Percentiles rank a stretch among this genome's conserved stretches.
These are phyloP conservation scores for Maccullochella peelii DNA, from an alignment of 2,113 vertebrate genomes.

Conservation along the genomic window DNA sequence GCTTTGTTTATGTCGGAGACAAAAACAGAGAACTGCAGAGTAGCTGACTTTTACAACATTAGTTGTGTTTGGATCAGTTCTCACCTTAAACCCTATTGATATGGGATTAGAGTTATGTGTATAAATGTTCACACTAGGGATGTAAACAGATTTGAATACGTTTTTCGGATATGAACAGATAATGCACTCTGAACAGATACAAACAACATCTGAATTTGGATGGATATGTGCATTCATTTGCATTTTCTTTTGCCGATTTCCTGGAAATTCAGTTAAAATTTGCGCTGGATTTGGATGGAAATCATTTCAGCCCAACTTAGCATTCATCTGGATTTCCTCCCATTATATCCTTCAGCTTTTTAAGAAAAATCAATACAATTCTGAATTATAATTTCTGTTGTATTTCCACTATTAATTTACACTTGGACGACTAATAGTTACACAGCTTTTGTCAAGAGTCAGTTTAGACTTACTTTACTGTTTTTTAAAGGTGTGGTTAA, in stretches of 20 bases:
- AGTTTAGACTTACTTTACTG: no score
- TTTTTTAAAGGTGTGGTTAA: no score
- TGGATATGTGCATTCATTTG: background rate
- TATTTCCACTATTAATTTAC: no score
- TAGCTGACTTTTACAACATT: background rate
- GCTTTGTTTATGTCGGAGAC: constrained; percentile 3
- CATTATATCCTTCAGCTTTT: background rate
- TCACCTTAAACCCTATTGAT: background rate
- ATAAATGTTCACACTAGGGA: background rate
- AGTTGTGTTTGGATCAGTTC: constrained; percentile 23
- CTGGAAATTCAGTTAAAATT: background rate
- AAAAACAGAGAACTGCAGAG: constrained; percentile 22
- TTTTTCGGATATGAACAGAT: background rate
- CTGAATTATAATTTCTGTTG: no score
- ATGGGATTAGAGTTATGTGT: background rate
- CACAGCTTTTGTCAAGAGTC: background rate
- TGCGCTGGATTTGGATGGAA: background rate
- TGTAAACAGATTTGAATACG: background rate
- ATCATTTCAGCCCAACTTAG: background rate
- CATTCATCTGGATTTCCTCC: no score
- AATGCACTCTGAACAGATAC: no score
- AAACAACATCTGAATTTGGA: no score
- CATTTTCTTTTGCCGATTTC: background rate
- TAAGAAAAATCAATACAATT: background rate
- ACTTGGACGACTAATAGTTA: no score